Base-by-base conservation (phyloP, 2,797 vertebrate species). In the Enteromius argenteus region DNA sequence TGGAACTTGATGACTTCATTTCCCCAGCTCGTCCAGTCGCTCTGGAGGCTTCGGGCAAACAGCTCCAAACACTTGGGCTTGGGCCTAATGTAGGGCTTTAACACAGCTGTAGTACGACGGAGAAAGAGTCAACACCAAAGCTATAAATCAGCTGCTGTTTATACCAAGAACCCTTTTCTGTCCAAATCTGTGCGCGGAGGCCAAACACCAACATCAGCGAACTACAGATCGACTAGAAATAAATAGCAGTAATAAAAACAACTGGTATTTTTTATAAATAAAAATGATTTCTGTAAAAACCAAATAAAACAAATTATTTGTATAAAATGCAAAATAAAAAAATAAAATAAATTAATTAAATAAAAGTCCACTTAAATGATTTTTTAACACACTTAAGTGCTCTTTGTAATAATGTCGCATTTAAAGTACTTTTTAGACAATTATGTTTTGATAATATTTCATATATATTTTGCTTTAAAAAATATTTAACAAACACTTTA, bases 1-100 rank as follows among this genome's bases (percentile, higher is more conserved):
- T 99, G 98, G 89, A 98, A 98, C 93, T 97, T 98, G 84, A 99
- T 93, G 86, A 98, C 98, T 92, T 99, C 97, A 0, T 99, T 99
- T 88, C 98, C 98, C 98, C 98, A 99, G 90, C 98, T 98, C 81
- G 96, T 97, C 98, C 98, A 99, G 32, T 97, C 97, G 0, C 96
- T 96, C 86, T 97, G 97, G 17, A 99, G 96, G 92, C 92, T 97
- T 81, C 97, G 95, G 86, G 98, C 98, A 91, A 99, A 99, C 90
- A 99, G 90, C 92, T 99, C 98, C 93, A 99, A 93, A 91, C 95
- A 95, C 80, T 94, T 86, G 11, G 93, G 94, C 56, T 93, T 93
- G 30, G 93, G 91, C 53, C 89, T 90, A 35, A 97, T 74, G 89
- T 96, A 97, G 68, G 95, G 95, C 93, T 95, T 96, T 87, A 99